Base-by-base conservation (phyloP, 53 echinoderm and acorn worm genomes). In the Holothuria scabra region DNA sequence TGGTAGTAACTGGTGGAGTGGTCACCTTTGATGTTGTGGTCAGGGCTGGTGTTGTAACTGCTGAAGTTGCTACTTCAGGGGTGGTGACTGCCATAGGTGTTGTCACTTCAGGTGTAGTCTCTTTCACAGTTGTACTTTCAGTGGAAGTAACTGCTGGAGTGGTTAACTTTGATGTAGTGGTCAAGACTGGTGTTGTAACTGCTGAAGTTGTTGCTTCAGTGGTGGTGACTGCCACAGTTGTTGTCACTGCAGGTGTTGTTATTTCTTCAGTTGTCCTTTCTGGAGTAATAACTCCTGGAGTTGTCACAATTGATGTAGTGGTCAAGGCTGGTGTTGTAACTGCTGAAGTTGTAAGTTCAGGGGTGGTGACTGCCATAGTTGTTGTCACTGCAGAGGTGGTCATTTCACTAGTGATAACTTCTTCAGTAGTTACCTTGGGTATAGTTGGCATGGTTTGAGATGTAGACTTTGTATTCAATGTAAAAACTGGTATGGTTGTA, bases 271-370 rank as follows among this genome's bases (percentile, higher is more conserved):
- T 85, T 12, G 74, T 12, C 18, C 58, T 61, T 35, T 33, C 49
- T 1, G 60, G 69, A 28, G 85, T 85, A 0, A 76, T 24, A 5
- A n/a, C n/a, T n/a, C n/a, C n/a, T n/a, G n/a, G n/a, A n/a, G n/a
- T n/a, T n/a, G n/a, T n/a, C n/a, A n/a, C n/a, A 4, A 4, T 35
- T 35, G 65, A 31, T 66, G 78, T 76, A 3, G 86, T 86, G 23
- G 90, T 83, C 22, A 83, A 60, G 29, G 83, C 83, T 24, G 65
- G 63, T 10, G 88, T 82, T 14, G 83, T 88, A 1, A 83, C 25
- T 83, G 44, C 83, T 33, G 48, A n/a, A 46, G 66, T 86, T 34
- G 83, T 79, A 7, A 46, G 56, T 34, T 35, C 76, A 74, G 44
- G 56, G 29, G 86, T 82, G 24, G 72, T 82, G 5, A 82, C 76